These are phyloP conservation scores for Chaetops frenatus DNA, from an alignment of 2,113 vertebrate species.

Conservation along the genomic window DNA sequence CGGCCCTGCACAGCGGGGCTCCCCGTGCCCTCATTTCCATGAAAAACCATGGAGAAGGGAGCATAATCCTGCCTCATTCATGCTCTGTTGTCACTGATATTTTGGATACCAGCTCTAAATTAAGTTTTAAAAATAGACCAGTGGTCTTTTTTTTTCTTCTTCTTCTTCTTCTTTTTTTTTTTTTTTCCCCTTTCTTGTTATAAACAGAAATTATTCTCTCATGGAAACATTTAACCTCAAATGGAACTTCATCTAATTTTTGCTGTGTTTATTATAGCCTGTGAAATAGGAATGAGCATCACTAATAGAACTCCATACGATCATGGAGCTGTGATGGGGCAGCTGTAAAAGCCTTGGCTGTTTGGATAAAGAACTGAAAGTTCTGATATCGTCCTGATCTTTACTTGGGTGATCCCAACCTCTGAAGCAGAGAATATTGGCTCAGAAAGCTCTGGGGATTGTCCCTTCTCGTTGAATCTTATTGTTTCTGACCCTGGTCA, in stretches of 20 bases:
- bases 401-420: neutral
- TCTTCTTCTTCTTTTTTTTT: neutral
- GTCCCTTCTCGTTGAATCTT: neutral
- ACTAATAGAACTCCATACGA: neutral
- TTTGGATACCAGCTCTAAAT: constrained; percentile 31
- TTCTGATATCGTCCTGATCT: neutral
- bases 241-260: constrained; percentile 51
- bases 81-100: constrained; percentile 25
- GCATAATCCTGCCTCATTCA: neutral
- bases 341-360: neutral
- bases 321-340: neutral
- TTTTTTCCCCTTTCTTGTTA: neutral
- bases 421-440: neutral
- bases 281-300: constrained; percentile 35
- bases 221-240: constrained; percentile 62
- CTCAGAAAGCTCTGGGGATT: neutral
- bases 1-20: neutral
- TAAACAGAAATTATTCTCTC: constrained; percentile 62
- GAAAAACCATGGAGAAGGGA: neutral
- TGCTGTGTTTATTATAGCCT: constrained; percentile 54
- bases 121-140: constrained; percentile 39
- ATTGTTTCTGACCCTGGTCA: neutral
- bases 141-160: neutral
- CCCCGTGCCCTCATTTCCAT: neutral
- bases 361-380: neutral